phyloP scores from a whole-genome alignment of 2,113 vertebrate species.

The Pangasianodon hypophthalmus region DNA sequence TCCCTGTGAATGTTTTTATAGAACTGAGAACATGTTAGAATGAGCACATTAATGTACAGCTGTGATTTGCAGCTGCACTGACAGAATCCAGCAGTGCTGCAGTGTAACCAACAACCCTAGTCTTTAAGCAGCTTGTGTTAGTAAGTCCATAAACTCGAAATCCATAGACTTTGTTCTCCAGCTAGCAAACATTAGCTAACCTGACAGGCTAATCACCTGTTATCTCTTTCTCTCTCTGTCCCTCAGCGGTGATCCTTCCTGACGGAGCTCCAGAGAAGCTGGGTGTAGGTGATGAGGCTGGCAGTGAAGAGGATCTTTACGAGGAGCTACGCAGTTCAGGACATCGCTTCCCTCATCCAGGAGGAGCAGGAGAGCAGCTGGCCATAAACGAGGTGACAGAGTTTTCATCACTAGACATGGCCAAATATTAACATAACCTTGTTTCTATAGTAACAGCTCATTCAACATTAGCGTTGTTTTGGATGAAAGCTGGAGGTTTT shows the following conservation, averaged over 20 bases:
- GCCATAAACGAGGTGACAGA: constrained; percentile 91
- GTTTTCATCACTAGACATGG: neutral
- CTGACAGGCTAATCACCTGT: neutral
- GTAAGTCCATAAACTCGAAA: too few species aligned
- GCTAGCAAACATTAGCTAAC: neutral
- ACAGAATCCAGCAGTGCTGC: too few species aligned
- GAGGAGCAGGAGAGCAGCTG: constrained; percentile 92
- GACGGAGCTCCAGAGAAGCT: constrained; percentile 80
- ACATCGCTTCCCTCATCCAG: constrained; percentile 85
- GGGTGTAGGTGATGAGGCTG: constrained; percentile 75
- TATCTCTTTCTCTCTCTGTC: neutral
- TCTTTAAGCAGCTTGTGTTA: too few species aligned
- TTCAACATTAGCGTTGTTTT: neutral
- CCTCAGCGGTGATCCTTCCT: constrained; percentile 77
- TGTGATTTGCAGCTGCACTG: too few species aligned
- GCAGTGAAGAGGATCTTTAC: constrained; percentile 89
- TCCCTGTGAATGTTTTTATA: too few species aligned
- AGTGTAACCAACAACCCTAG: neutral
- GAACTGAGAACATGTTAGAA: too few species aligned
- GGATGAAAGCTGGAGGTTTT: neutral
- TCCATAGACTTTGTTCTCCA: neutral
- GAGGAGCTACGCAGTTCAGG: constrained; percentile 82
- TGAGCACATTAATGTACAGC: too few species aligned
- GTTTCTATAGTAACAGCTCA: neutral
- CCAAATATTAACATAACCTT: too few species aligned